Conservation (phyloP, 2,888 invertebrate species). For the Epinotia nisella region DNA sequence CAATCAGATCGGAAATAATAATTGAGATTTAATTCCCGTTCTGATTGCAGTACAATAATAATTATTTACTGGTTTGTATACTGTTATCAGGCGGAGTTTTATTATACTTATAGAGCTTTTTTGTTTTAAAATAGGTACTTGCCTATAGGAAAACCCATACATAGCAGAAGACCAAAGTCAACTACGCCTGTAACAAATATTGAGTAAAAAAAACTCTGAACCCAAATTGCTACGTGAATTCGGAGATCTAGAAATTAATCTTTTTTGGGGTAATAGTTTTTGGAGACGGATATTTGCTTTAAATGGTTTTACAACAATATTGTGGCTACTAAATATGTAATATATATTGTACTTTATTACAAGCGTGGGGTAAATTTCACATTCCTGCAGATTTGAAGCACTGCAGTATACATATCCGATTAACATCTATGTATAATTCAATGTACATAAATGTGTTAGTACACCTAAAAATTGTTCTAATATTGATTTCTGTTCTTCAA, state of each 20-base stretch:
- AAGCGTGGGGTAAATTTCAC: not conserved
- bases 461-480: constrained; percentile 20
- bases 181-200: not conserved
- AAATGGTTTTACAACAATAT: not conserved
- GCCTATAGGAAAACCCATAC: not conserved
- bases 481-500: not conserved
- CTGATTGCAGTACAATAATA: not conserved
- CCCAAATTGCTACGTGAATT: not conserved
- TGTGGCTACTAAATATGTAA: not conserved
- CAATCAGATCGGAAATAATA: not conserved
- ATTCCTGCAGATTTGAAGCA: not conserved
- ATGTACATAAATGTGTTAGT: constrained; percentile 17
- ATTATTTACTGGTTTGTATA: not conserved
- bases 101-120: not conserved
- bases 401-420: not conserved
- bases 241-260: not conserved
- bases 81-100: not conserved
- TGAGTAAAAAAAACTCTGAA: not conserved
- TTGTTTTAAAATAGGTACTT: not conserved
- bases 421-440: constrained; percentile 22
- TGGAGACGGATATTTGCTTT: not conserved
- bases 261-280: not conserved
- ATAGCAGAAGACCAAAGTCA: not conserved
- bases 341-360: constrained; percentile 17
- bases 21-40: not conserved